Evolutionary conservation across 2,797 vertebrate species (phyloP), one percentile per base, ranked within the genome.

Genomic region (Anomalospiza imberbis): DNA sequence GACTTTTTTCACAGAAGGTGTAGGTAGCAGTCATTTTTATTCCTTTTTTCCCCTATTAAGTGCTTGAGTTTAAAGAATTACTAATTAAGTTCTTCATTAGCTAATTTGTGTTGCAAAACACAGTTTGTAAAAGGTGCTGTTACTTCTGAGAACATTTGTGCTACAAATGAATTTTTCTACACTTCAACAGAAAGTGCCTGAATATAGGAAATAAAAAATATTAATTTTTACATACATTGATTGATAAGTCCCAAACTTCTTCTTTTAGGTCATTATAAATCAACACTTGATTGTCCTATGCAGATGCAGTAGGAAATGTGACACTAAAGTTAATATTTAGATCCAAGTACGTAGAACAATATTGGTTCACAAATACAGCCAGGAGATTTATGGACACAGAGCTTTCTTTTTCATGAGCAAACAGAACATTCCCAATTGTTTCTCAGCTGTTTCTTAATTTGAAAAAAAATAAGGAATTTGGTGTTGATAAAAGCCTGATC

Each of bases 21-120:
- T 85, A 38, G 26, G 25, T 58, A 87, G 31, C 31, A 58, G 34
- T 57, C 20, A 48, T 17, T 89, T 92, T 77, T 44, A 6, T 74
- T 93, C 16, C 28, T 29, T 81, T 93, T 88, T 57, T 5, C 38
- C 22, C 15, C 26, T 70, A 53, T 80, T 88, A 85, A 48, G 11
- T 45, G 25, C 29, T 88, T 63, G 40, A 70, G 9, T 85, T 78
- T 88, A 71, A 89, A 84, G 10, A 86, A 88, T 65, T 79, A 17
- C 28, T 89, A 85, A 92, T 92, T 70, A 87, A 80, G 21, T 58
- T 50, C 44, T 88, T 91, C 42, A 80, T 95, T 89, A 88, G 62
- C 19, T 66, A 90, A 92, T 91, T 88, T 91, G 31, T 83, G 53
- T 88, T 78, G 45, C 42, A 87, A 13, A 57, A 57, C 21, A 54